Conservation (phyloP, 2,113 vertebrate species). For the Caloenas nicobarica region DNA sequence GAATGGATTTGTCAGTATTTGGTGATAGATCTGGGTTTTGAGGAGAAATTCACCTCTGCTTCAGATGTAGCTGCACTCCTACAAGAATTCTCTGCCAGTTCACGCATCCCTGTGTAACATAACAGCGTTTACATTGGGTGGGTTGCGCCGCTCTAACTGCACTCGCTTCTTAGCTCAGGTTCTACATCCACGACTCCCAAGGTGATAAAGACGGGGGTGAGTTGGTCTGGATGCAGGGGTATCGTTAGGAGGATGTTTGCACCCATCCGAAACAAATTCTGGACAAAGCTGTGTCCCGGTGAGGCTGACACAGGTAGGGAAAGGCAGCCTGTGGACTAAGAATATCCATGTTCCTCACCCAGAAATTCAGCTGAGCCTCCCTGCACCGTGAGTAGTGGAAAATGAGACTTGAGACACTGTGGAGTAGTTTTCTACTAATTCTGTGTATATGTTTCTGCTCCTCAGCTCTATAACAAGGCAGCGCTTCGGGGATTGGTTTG, state of each 20-base stretch:
- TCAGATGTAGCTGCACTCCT: fast-evolving
- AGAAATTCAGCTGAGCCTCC: neutral
- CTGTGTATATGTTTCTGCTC: neutral
- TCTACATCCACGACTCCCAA: neutral
- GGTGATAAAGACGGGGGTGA: neutral
- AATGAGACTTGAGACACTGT: neutral
- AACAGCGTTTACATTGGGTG: fast-evolving
- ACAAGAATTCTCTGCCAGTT: neutral
- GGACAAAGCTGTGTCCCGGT: neutral
- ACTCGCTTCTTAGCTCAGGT: neutral
- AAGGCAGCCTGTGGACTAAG: neutral
- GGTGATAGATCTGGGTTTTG: neutral
- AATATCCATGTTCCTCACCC: fast-evolving
- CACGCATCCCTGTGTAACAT: neutral
- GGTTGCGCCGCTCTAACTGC: neutral
- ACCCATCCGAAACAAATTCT: neutral
- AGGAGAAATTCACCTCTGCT: neutral
- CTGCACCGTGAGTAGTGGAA: fast-evolving
- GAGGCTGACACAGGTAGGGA: neutral
- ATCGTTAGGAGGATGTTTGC: fast-evolving
- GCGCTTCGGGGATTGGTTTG: neutral
- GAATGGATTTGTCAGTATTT: neutral
- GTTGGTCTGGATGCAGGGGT: neutral
- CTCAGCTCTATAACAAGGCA: neutral
- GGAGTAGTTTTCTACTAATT: neutral